Evolutionary conservation across 1,140 invertebrate species (phyloP).

Genomic region (Pygmarrhopalites habei): DNA sequence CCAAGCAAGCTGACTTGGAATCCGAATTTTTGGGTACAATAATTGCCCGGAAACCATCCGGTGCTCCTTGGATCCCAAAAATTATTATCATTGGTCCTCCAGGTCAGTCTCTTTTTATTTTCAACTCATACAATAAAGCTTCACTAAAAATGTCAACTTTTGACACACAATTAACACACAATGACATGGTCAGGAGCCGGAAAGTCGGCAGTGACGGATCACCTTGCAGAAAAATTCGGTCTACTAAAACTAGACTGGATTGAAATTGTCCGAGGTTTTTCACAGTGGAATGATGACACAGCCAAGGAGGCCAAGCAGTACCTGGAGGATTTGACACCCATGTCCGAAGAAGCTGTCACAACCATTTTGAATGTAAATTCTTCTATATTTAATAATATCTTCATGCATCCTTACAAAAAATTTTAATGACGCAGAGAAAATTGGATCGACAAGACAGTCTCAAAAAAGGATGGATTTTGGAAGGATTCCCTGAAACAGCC

Average conservation of each 20-base stretch:
- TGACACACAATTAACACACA: too few species aligned
- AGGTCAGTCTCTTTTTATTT: too few species aligned
- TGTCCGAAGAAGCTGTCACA: conserved; percentile 20
- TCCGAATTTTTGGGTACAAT: conserved; percentile 26
- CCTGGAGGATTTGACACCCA: conserved; percentile 21
- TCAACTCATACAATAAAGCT: background rate
- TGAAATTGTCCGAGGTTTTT: conserved; percentile 25
- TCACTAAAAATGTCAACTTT: background rate
- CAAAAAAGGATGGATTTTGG: conserved; percentile 30
- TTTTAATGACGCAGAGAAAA: conserved; percentile 13
- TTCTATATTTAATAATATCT: too few species aligned
- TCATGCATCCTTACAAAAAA: too few species aligned
- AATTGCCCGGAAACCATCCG: conserved; percentile 13
- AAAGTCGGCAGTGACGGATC: conserved; percentile 19
- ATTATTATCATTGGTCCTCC: conserved; percentile 15
- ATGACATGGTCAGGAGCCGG: too few species aligned
- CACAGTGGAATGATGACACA: conserved; percentile 6
- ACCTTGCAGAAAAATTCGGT: conserved; percentile 19
- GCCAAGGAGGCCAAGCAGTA: conserved; percentile 20
- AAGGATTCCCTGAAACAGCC: conserved; percentile 29
- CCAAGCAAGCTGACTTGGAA: conserved; percentile 16
- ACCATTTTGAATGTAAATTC: conserved; percentile 26
- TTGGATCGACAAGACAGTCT: conserved; percentile 23
- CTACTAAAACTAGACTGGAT: conserved; percentile 23
- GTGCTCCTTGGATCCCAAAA: conserved; percentile 35